Evolutionary conservation across 2,888 invertebrate genomes (phyloP), one percentile per base, ranked within the genome.

Genomic region (Neuroscelio doddi): DNA sequence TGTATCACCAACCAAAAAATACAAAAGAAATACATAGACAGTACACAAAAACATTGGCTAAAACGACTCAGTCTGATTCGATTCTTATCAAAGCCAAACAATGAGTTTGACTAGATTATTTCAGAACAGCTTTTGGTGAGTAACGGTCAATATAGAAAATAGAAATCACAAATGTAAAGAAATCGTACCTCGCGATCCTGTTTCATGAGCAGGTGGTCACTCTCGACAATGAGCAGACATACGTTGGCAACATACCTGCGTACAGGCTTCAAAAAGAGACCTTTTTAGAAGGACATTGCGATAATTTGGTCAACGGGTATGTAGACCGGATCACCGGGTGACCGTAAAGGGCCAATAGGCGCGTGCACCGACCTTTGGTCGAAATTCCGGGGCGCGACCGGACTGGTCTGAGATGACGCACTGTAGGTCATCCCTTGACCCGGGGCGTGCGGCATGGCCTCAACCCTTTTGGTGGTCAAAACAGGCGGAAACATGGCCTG

Each of bases 401-500:
- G 65, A 62, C 53, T 67, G 74, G 62, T 71, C 74, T 55, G 69
- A 69, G 55, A 65, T 65, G 64, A 65, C 59, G 64, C 42, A 63
- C 61, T 41, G 74, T 56, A 76, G 80, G 77, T 82, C 78, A 80
- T 75, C 77, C 74, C 53, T 62, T 77, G 74, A 82, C 82, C 83
- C 74, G 78, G 78, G 81, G 82, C 82, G 83, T 81, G 82, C 80
- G 75, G 80, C 77, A 59, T 79, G 69, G 74, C 77, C 80, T 75
- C 70, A 76, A 80, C 81, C 82, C 82, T 81, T 76, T 80, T 78
- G 79, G 84, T 77, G 84, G 84, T 84, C 84, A 84, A 84, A 84
- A 84, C 83, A 83, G 83, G 83, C 83, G 82, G 83, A 81, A 82
- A 82, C 82, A 83, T 80, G 80, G 79, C 80, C 82, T 81, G 82